Evolutionary conservation across 2,888 invertebrate genomes (phyloP), one percentile per base, ranked within the genome.

Genomic region (Anoncus sp.): DNA sequence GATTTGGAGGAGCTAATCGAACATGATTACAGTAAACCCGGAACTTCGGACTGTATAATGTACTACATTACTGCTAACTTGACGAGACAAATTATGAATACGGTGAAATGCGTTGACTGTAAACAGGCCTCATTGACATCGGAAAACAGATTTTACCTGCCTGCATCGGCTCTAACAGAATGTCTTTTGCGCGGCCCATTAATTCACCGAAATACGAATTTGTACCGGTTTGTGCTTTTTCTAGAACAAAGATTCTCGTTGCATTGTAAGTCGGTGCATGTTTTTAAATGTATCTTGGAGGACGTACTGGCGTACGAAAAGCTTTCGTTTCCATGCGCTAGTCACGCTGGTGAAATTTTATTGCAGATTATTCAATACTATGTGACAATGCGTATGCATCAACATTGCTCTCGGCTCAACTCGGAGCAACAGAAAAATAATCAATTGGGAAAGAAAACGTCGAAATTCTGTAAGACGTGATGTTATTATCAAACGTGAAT

Each of bases 1-100:
- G 72, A 72, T 67, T 60, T 79, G 9, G 72, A 77, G 20, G 57
- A 75, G 24, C 22, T 77, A 35, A 69, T 79, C 24, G 77, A 79
- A 59, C 79, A 79, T 27, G 77, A 77, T 65, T 81, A 79, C 51
- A 59, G 49, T 16, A 66, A 72, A 38, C 77, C 79, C 1, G 77
- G 69, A 65, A 60, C 72, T 18, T 35, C 60, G 4, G 59, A 72
- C 31, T 79, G 81, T 55, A 60, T 70, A 6, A 20, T 66, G 49
- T 81, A 79, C 60, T 79, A 65, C n/a, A 59, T 79, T 55, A 77
- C 71, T 5, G 71, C 75, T 45, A 38, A 66, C 10, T 65, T 77
- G 27, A 67, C 22, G 12, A 67, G 49, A 65, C 70, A 49, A 38
- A 49, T 79, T 22, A 59, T 20, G 51, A 70, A 74, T 49, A 66